Conservation (phyloP, 2,113 vertebrate species). For the Percopsis transmontana region DNA sequence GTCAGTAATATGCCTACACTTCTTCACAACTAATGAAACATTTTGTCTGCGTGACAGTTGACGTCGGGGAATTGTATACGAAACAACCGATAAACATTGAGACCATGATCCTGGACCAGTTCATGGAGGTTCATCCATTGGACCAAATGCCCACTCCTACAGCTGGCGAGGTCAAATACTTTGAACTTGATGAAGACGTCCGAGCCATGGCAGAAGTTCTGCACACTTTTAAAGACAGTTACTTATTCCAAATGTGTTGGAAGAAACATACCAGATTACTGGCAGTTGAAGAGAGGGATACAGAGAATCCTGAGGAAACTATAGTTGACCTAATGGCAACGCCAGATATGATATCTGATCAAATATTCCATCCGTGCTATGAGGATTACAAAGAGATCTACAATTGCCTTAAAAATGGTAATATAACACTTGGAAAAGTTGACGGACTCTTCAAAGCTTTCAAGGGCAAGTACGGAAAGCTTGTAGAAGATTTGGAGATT, state of each 20-base stretch:
- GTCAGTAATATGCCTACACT: not conserved
- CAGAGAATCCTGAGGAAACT: not conserved
- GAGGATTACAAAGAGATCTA: slow-evolving; percentile 66
- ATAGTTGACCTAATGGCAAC: slow-evolving; percentile 19
- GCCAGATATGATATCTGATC: slow-evolving; percentile 17
- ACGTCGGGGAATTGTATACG: slow-evolving; percentile 59
- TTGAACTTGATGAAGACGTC: slow-evolving; percentile 69
- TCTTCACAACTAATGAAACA: not conserved
- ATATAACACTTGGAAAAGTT: slow-evolving; percentile 79
- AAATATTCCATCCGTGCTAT: slow-evolving; percentile 74
- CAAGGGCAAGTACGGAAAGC: slow-evolving; percentile 69
- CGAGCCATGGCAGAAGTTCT: slow-evolving; percentile 65
- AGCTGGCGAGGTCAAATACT: slow-evolving; percentile 61
- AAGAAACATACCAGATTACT: slow-evolving; percentile 51
- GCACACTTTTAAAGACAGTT: slow-evolving; percentile 74
- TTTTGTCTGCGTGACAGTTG: slow-evolving; percentile 72
- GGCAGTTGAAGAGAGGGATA: accelerated
- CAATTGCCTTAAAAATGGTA: slow-evolving; percentile 72
- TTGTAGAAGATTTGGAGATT: slow-evolving; percentile 70
- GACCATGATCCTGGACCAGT: slow-evolving; percentile 47
- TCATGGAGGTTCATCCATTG: slow-evolving; percentile 64
- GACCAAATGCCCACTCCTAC: not conserved
- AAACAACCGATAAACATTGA: slow-evolving; percentile 67
- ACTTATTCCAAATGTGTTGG: slow-evolving; percentile 84
- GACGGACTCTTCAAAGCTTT: slow-evolving; percentile 78